Evolutionary conservation across 2,797 vertebrate genomes (phyloP).

Genomic region (Pseudomugil tenellus): DNA sequence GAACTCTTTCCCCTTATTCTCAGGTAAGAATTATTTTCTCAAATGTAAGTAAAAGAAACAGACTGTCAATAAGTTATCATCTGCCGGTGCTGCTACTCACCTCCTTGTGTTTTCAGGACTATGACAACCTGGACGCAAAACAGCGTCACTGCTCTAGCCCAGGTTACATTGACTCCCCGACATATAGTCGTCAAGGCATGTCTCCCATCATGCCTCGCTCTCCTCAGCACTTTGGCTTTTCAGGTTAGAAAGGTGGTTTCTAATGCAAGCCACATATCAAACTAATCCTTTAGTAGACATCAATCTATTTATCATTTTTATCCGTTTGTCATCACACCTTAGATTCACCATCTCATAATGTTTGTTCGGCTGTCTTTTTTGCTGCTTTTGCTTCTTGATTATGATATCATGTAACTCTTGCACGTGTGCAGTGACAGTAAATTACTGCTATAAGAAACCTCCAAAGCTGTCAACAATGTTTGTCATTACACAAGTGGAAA

Average conservation of each 20-base stretch:
- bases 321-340: slow-evolving; percentile 26
- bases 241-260: slow-evolving; percentile 82
- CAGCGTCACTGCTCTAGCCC: slow-evolving; percentile 92
- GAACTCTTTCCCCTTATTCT: slow-evolving; percentile 91
- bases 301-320: slow-evolving; percentile 30
- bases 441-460: not conserved
- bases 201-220: slow-evolving; percentile 92
- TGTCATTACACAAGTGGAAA: slow-evolving; percentile 65
- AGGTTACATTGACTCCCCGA: slow-evolving; percentile 91
- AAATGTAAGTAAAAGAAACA: not conserved
- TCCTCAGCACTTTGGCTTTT: slow-evolving; percentile 91
- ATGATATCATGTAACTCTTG: slow-evolving; percentile 59
- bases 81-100: too few species aligned
- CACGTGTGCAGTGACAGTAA: slow-evolving; percentile 58
- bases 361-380: slow-evolving; percentile 29
- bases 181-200: slow-evolving; percentile 90
- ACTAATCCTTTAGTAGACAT: slow-evolving; percentile 14
- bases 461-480: slow-evolving; percentile 1
- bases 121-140: slow-evolving; percentile 88
- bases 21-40: slow-evolving; percentile 83
- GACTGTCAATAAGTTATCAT: too few species aligned
- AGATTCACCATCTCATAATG: not conserved
- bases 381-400: slow-evolving; percentile 38
- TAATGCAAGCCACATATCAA: slow-evolving; percentile 4
- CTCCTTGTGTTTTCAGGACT: slow-evolving; percentile 82